Evolutionary conservation across 2,888 invertebrate species (phyloP).

Genomic region (Sminthurinus aureus): DNA sequence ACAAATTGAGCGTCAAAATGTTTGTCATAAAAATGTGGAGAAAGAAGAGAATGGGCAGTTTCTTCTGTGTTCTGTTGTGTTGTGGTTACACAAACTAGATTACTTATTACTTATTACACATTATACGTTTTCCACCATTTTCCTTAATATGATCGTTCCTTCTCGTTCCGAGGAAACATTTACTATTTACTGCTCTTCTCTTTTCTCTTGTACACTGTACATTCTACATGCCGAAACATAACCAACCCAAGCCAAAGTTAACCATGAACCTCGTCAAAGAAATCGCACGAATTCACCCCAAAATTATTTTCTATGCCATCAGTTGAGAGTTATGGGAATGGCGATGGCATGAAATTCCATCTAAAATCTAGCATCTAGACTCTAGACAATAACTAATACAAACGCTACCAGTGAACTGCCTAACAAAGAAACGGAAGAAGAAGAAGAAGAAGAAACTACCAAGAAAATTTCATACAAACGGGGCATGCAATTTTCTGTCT

Average conservation of each 20-base stretch:
- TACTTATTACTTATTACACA: too few species aligned
- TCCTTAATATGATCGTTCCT: background rate
- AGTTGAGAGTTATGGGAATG: slow-evolving; percentile 38
- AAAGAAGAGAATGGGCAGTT: background rate
- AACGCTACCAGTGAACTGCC: background rate
- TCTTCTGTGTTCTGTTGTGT: background rate
- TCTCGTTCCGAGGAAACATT: slow-evolving; percentile 1
- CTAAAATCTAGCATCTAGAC: background rate
- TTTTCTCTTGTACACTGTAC: slow-evolving; percentile 20
- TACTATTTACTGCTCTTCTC: background rate
- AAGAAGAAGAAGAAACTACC: background rate
- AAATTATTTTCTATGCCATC: slow-evolving; percentile 38
- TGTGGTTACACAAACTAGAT: background rate
- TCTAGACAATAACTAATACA: background rate
- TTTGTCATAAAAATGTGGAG: background rate
- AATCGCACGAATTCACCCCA: slow-evolving; percentile 44
- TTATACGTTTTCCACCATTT: slow-evolving; percentile 21
- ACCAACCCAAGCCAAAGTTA: background rate
- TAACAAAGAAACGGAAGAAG: background rate
- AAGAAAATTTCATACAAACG: background rate
- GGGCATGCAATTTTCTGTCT: background rate
- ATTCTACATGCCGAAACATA: background rate
- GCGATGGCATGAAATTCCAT: slow-evolving; percentile 4
- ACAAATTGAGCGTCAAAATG: background rate
- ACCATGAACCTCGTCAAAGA: slow-evolving; percentile 49